phyloP scores from a whole-genome alignment of 1,140 invertebrate genomes.

The Drosophila triauraria region DNA sequence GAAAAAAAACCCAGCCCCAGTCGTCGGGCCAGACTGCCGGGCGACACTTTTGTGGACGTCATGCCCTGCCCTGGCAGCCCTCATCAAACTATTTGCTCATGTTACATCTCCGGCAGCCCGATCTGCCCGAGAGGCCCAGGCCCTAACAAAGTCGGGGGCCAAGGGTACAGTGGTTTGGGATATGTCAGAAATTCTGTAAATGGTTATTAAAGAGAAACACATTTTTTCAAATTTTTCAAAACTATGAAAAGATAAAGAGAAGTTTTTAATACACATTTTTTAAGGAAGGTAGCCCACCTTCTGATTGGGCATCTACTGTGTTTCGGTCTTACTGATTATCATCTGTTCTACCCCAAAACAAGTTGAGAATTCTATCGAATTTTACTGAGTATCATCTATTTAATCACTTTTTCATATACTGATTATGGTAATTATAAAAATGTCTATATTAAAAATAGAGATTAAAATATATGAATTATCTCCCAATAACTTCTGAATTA shows the following conservation, averaged over 20 bases:
- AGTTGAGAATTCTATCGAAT: neutral
- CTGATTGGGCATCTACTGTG: neutral
- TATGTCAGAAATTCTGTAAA: no score
- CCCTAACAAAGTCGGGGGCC: constrained; percentile 44
- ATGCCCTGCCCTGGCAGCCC: constrained; percentile 37
- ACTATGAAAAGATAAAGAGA: no score
- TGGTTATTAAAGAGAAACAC: no score
- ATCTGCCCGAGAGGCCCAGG: constrained; percentile 26
- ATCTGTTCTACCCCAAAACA: neutral
- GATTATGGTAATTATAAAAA: no score
- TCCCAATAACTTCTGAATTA: no score
- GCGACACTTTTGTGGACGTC: constrained; percentile 68
- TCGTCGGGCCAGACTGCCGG: constrained; percentile 63
- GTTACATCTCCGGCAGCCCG: constrained; percentile 64
- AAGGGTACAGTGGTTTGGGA: constrained; percentile 26
- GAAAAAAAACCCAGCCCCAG: constrained; percentile 25
- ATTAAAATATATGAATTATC: no score
- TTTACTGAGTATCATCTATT: no score
- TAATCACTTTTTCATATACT: no score
- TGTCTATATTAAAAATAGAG: no score
- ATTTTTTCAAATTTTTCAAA: no score
- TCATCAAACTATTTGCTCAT: constrained; percentile 71
- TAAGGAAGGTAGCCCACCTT: no score
- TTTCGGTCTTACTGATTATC: neutral
- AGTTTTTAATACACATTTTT: no score